These are phyloP conservation scores for Scaptomyza cyrtandrae DNA, from an alignment of 2,888 invertebrate species.

Conservation along the genomic window DNA sequence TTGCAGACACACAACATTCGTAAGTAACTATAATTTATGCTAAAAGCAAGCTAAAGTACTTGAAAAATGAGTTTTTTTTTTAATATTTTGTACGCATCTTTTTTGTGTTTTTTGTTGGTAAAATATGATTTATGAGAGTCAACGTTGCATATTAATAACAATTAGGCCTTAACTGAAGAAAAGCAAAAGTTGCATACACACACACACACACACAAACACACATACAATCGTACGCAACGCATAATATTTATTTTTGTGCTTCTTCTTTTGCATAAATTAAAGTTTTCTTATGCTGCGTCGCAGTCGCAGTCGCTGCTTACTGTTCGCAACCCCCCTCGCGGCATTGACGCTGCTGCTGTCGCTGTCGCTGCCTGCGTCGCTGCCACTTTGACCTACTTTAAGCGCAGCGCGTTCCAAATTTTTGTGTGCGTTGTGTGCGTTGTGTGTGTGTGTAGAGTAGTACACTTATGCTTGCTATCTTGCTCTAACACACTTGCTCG, in stretches of 20 bases:
- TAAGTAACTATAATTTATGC: slow-evolving; percentile 65
- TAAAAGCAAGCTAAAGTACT: slow-evolving; percentile 22
- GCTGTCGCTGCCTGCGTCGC: slow-evolving; percentile 49
- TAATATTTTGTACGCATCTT: slow-evolving; percentile 68
- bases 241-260: slow-evolving; percentile 33
- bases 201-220: not conserved
- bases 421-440: slow-evolving; percentile 40
- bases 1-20: slow-evolving; percentile 15
- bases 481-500: slow-evolving; percentile 7
- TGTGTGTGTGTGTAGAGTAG: slow-evolving; percentile 35
- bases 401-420: slow-evolving; percentile 78
- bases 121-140: slow-evolving; percentile 69
- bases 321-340: slow-evolving; percentile 65
- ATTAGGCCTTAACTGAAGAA: slow-evolving; percentile 60
- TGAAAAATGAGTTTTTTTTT: slow-evolving; percentile 19
- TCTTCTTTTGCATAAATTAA: slow-evolving; percentile 72
- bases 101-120: slow-evolving; percentile 4
- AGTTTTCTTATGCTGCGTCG: slow-evolving; percentile 58
- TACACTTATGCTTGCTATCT: slow-evolving; percentile 28
- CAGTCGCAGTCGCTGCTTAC: slow-evolving; percentile 47
- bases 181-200: slow-evolving; percentile 67
- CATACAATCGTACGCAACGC: slow-evolving; percentile 19
- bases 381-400: slow-evolving; percentile 79
- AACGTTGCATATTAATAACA: slow-evolving; percentile 76
- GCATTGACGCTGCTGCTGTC: slow-evolving; percentile 21